Conservation (phyloP, 2,888 invertebrate species). For the Mesorhabditis sp. region DNA sequence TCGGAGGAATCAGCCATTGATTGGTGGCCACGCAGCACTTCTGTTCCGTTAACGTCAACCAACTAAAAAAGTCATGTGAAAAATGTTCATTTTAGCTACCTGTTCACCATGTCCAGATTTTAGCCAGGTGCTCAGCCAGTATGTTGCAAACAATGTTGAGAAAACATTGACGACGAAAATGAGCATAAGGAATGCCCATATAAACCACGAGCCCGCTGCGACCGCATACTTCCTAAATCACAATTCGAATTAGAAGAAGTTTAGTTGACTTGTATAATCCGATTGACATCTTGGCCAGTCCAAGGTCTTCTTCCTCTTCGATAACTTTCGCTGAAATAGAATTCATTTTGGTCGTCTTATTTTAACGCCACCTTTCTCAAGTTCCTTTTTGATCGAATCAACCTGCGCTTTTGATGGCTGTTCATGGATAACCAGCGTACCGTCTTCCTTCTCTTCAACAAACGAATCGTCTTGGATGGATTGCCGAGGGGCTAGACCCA, state of each 20-base stretch:
- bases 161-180: conserved; percentile 63
- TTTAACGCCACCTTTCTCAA: neutral
- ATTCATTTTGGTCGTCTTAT: neutral
- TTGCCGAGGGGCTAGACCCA: neutral
- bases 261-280: conserved; percentile 39
- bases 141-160: conserved; percentile 65
- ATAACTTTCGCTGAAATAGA: conserved; percentile 56
- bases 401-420: neutral
- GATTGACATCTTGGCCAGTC: conserved; percentile 37
- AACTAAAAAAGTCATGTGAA: conserved; percentile 13
- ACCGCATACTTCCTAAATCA: conserved; percentile 60
- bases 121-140: conserved; percentile 68
- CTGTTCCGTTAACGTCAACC: conserved; percentile 26
- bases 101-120: conserved; percentile 58
- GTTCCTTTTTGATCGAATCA: too few species aligned
- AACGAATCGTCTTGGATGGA: neutral
- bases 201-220: conserved; percentile 63
- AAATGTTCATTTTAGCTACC: conserved; percentile 11
- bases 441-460: neutral
- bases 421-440: neutral
- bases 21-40: conserved; percentile 11
- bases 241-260: too few species aligned
- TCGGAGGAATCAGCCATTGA: conserved; percentile 63
- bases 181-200: conserved; percentile 56
- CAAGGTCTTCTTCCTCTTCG: conserved; percentile 57